These are phyloP conservation scores for Trinorchestia longiramus DNA, from an alignment of 1,140 invertebrate species.

Conservation along the genomic window DNA sequence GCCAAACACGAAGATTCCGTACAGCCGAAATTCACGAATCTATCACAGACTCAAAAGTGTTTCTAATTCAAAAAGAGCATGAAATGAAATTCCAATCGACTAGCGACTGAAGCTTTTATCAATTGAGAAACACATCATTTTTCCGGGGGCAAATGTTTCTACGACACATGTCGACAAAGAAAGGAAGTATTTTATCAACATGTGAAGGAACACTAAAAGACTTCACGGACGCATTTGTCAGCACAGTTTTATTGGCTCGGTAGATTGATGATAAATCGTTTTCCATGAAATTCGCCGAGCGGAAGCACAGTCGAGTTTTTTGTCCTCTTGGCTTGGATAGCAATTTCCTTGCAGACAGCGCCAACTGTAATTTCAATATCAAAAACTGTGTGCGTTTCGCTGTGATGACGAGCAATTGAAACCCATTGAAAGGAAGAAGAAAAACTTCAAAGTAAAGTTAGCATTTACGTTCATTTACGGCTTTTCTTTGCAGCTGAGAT, in stretches of 20 bases:
- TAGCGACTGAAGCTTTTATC: neutral
- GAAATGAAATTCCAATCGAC: neutral
- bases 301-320: constrained; percentile 41
- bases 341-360: constrained; percentile 40
- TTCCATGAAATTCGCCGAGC: neutral
- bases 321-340: constrained; percentile 30
- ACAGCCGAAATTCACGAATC: no score
- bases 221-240: neutral
- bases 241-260: neutral
- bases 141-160: neutral
- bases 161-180: neutral
- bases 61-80: neutral
- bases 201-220: neutral
- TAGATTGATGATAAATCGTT: constrained; percentile 15
- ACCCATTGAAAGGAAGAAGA: constrained; percentile 15
- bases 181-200: neutral
- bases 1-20: no score
- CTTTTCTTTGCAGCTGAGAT: neutral
- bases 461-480: neutral
- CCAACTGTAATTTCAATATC: constrained; percentile 51
- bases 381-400: constrained; percentile 19
- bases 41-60: no score
- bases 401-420: constrained; percentile 46
- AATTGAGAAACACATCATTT: neutral
- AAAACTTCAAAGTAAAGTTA: constrained; percentile 23